Percentiles rank a stretch among this genome's conserved stretches.
Evolutionary conservation across 2,113 vertebrate species (phyloP).

Genomic region (Cygnus buccinator): DNA sequence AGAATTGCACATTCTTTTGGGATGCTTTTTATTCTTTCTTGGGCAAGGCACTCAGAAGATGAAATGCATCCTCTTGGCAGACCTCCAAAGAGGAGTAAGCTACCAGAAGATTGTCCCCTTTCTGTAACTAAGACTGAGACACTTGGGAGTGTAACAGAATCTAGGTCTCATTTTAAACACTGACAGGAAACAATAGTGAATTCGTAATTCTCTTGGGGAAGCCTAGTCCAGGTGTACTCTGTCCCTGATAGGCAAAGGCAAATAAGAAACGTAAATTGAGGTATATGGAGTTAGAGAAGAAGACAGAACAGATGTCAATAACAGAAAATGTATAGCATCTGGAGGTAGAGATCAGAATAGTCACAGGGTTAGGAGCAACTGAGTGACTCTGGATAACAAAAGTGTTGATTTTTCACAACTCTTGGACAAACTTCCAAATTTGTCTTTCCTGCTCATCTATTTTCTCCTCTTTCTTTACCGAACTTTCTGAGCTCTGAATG

Average conservation of each 20-base stretch:
- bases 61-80: background rate
- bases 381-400: background rate
- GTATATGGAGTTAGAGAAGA: background rate
- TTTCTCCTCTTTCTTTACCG: background rate
- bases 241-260: background rate
- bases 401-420: background rate
- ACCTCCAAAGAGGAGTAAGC: background rate
- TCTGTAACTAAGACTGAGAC: background rate
- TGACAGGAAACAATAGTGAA: background rate
- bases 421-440: background rate
- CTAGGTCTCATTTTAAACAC: background rate
- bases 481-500: background rate
- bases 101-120: background rate
- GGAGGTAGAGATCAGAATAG: background rate
- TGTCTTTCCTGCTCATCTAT: background rate
- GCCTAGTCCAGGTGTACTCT: background rate
- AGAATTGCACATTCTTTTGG: background rate
- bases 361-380: background rate
- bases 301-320: background rate
- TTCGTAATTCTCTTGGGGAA: background rate
- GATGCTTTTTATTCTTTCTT: background rate
- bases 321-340: background rate
- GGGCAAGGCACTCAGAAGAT: background rate
- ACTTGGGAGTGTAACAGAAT: background rate
- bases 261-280: background rate